phyloP scores from a whole-genome alignment of 2,113 vertebrate genomes.

The Perca fluviatilis region DNA sequence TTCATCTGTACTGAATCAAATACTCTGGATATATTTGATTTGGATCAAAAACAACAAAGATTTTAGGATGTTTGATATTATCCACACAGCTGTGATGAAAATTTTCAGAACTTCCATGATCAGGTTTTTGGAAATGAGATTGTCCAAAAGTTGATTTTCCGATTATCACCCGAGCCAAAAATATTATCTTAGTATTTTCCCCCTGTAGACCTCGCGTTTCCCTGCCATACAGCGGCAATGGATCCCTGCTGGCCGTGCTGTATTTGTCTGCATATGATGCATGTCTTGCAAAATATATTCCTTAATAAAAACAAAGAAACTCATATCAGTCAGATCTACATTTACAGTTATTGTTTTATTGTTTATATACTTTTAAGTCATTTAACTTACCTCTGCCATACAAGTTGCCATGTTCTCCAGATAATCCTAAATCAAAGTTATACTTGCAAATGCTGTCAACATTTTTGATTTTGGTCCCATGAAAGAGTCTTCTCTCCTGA shows the following conservation, averaged over 20 bases:
- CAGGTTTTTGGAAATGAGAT: conserved; percentile 83
- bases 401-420: conserved; percentile 75
- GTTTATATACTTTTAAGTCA: not conserved
- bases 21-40: conserved; percentile 95
- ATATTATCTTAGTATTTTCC: conserved; percentile 79
- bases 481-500: conserved; percentile 89
- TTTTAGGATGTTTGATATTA: conserved; percentile 80
- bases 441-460: conserved; percentile 91
- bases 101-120: conserved; percentile 83
- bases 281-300: conserved; percentile 90
- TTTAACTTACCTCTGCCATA: conserved; percentile 87
- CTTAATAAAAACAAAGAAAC: conserved; percentile 71
- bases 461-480: conserved; percentile 88
- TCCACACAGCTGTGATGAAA: conserved; percentile 91
- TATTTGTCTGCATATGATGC: conserved; percentile 85
- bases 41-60: conserved; percentile 91
- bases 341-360: not conserved
- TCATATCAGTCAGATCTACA: not conserved
- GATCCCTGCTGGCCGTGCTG: conserved; percentile 66
- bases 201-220: accelerated
- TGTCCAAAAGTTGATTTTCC: conserved; percentile 85
- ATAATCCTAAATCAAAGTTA: conserved; percentile 91
- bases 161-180: conserved; percentile 89
- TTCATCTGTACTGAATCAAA: conserved; percentile 88
- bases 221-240: conserved; percentile 68